Conservation (phyloP, 2,113 vertebrate genomes). For the Hyaena hyaena region DNA sequence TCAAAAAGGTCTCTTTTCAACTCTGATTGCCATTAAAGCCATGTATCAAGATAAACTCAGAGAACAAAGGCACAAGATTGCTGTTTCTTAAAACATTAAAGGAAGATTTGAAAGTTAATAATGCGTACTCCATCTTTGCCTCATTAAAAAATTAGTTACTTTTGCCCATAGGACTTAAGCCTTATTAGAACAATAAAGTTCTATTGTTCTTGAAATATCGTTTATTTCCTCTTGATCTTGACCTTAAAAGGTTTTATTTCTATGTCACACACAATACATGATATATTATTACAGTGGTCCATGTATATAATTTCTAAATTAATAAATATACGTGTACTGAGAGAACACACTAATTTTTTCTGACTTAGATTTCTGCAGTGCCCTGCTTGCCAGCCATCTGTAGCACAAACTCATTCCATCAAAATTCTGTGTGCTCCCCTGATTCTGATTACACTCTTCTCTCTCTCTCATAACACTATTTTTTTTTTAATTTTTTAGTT, state of each 20-base stretch:
- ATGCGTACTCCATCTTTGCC: neutral
- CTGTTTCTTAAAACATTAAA: neutral
- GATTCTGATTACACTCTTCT: neutral
- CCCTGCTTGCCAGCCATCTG: neutral
- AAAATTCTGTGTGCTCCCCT: neutral
- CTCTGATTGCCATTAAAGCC: neutral
- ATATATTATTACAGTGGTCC: neutral
- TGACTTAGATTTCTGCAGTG: neutral
- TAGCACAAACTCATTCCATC: no score
- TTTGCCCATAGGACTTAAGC: neutral
- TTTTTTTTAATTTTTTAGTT: no score
- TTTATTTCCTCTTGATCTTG: neutral
- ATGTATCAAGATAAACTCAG: neutral
- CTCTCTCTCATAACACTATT: neutral
- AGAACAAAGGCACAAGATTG: neutral
- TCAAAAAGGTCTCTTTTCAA: neutral
- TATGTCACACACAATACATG: neutral
- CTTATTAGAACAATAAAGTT: neutral
- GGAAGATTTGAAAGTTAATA: neutral
- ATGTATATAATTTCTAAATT: neutral
- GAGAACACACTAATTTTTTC: neutral
- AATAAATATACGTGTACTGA: neutral
- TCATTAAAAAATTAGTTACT: slow-evolving; percentile 34
- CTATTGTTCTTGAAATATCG: neutral
- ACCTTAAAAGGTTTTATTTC: slow-evolving; percentile 8